Conservation (phyloP, 2,888 invertebrate species). For the Drosophila pseudotalamancana region DNA sequence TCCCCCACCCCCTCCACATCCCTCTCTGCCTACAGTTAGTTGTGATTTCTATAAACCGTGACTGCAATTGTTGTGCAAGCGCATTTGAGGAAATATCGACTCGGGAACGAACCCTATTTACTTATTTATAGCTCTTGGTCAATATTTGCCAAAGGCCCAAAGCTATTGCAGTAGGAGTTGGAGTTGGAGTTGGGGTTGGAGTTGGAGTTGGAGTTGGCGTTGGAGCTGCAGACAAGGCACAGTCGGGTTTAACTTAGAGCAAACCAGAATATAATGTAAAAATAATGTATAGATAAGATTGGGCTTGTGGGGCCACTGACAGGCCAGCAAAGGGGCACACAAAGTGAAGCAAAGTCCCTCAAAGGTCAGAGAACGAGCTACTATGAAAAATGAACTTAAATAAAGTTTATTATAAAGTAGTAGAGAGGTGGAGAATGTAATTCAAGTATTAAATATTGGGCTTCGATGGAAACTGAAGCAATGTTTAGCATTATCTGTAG, state of each 20-base stretch:
- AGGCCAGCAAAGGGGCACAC: neutral
- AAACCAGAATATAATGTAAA: slow-evolving; percentile 59
- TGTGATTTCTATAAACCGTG: slow-evolving; percentile 43
- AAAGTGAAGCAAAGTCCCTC: neutral
- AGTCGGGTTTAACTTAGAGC: slow-evolving; percentile 14
- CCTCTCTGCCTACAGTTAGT: slow-evolving; percentile 2
- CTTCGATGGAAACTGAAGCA: neutral
- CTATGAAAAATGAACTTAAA: neutral
- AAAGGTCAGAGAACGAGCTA: neutral
- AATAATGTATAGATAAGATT: slow-evolving; percentile 48
- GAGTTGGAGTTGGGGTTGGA: too few species aligned
- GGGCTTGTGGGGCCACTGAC: slow-evolving; percentile 11
- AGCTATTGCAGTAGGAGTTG: too few species aligned
- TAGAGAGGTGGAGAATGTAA: neutral
- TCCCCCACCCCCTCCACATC: neutral
- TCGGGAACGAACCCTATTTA: slow-evolving; percentile 30
- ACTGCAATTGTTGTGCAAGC: slow-evolving; percentile 54
- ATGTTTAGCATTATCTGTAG: too few species aligned
- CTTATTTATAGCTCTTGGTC: slow-evolving; percentile 28
- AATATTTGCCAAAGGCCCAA: slow-evolving; percentile 33
- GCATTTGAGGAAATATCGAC: slow-evolving; percentile 26
- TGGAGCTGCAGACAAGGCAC: neutral
- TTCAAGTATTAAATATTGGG: neutral
- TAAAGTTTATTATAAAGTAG: neutral
- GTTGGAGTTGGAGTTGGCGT: too few species aligned